Percentiles rank a stretch among this genome's conserved stretches.
phyloP scores from a whole-genome alignment of 2,797 vertebrate genomes.

The Mionectes olivaceus region DNA sequence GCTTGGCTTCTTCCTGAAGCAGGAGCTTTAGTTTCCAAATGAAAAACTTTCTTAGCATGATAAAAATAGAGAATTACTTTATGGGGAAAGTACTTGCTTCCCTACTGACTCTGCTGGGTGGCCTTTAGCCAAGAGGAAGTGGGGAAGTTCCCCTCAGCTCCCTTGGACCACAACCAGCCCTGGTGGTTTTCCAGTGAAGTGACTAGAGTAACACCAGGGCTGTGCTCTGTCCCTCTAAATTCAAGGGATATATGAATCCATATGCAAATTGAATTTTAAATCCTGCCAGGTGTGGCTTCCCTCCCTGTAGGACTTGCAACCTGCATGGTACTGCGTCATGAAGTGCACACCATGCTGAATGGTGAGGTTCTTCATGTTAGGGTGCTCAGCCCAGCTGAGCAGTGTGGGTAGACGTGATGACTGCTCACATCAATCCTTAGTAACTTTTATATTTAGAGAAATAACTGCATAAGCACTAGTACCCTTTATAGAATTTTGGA shows the following conservation, averaged over 20 bases:
- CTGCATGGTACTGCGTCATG: background rate
- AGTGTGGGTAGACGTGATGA: background rate
- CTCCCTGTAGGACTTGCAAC: background rate
- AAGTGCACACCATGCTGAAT: fast-evolving
- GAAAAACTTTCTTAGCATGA: slow-evolving; percentile 6
- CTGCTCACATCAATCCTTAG: background rate
- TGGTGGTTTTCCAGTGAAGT: background rate
- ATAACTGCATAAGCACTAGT: background rate
- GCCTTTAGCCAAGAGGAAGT: background rate
- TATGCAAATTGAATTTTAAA: background rate
- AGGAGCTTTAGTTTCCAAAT: slow-evolving; percentile 4
- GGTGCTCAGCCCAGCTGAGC: background rate
- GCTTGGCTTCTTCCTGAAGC: background rate
- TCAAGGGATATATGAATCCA: background rate
- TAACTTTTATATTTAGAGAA: background rate
- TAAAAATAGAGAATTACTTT: slow-evolving; percentile 55
- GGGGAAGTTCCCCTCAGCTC: background rate
- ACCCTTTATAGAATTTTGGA: background rate
- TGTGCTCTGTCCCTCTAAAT: background rate
- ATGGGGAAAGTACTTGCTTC: slow-evolving; percentile 23
- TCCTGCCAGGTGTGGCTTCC: background rate
- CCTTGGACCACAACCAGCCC: background rate
- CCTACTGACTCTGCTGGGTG: background rate
- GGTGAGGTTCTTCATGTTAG: background rate
- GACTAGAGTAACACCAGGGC: background rate